Base-by-base conservation (phyloP, 2,113 vertebrate species). In the Sorex fumeus region DNA sequence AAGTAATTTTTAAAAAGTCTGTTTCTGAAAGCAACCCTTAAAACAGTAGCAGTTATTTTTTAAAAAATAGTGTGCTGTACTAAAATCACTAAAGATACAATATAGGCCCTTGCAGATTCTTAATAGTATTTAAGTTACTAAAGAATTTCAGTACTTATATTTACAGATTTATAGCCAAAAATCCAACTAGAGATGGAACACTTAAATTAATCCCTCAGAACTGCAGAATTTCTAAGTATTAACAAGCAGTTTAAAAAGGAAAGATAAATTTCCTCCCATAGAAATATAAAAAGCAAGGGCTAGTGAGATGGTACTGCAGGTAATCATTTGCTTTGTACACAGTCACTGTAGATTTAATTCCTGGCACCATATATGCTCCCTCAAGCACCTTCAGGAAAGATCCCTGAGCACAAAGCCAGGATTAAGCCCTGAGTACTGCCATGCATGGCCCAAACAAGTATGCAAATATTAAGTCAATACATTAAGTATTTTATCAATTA, bases 401-500 rank as follows among this genome's bases (percentile, higher is more conserved):
- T 60, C 57, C 18, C 57, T 60, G 57, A 60, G 57, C 57, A 57
- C 53, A 60, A 19, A 60, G 57, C 21, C 57, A 60, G 18, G 57
- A 60, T 1, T 60, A 60, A 21, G 21, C 19, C 57, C 57, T 23
- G 21, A 60, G 57, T 3, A 60, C 21, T 60, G 57, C 18, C 19
- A 60, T 21, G 57, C 21, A 19, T 60, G 57, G 57, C 21, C 21
- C 57, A 60, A 60, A 60, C 47, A 50, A 60, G 19, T 8, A 72
- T 23, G 43, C 23, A 90, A 74, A 87, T 78, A 82, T 27, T 82
- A 91, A 95, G 88, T 87, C 60, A 88, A 90, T 47, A 53, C 0
- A 84, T 40, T 3, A 45, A 86, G 85, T 11, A 66, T 57, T 89
- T 57, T 72, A 91, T 70, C 84, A 70, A 78, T 50, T 64, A 85